Evolutionary conservation across 2,888 invertebrate species (phyloP), one percentile per base, ranked within the genome.

Genomic region (Fissipunctia ypsillon): DNA sequence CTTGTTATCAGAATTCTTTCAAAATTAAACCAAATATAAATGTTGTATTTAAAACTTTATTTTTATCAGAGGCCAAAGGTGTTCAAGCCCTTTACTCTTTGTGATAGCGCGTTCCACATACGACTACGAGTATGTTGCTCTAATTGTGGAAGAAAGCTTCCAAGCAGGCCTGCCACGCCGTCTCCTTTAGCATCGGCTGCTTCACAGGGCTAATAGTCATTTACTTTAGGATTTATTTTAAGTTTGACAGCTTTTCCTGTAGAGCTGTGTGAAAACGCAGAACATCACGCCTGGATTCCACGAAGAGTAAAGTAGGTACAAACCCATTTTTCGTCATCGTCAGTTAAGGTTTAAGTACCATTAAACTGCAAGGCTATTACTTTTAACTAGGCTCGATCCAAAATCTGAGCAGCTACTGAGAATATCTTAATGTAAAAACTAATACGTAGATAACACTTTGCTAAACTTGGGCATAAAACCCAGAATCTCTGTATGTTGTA

Each of bases 31-130:
- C 60, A 74, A 68, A 61, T 41, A 41, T 54, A 67, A 75, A 75
- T 54, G 60, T 31, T n/a, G 28, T n/a, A 56, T 60, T 59, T 31
- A 73, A 50, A 66, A 59, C 31, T 74, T 9, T 14, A 45, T 60
- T 16, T 68, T 67, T 61, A 67, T 75, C 76, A 14, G n/a, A 68
- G 54, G 68, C 52, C 74, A 66, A 74, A 75, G 73, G 59, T 66
- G 48, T 50, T 35, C 22, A 59, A 56, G 45, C 19, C 22, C 57
- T 73, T 65, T 65, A 73, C 25, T 68, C 16, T 25, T 16, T 25
- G 43, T 22, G 60, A 68, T 54, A 75, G 54, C 14, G 28, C 16
- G 73, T 52, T n/a, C 45, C n/a, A 52, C 25, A 22, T 28, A 45
- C 19, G 10, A 38, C n/a, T n/a, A n/a, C n/a, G 4, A 25, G 19